phyloP scores from a whole-genome alignment of 2,113 vertebrate genomes.

The Cryptomyrus ogoouensis region DNA sequence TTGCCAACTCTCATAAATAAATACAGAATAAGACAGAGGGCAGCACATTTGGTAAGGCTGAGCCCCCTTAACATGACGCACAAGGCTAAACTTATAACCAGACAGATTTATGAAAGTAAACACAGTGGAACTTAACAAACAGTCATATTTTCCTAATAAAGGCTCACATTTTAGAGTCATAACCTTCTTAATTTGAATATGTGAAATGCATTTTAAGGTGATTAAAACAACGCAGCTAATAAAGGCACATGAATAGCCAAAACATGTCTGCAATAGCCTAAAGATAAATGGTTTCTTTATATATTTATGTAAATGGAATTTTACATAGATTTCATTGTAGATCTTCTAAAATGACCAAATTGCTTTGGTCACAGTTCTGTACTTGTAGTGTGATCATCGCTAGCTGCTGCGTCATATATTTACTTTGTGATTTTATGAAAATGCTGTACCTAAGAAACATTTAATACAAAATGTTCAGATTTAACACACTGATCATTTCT shows the following conservation, averaged over 20 bases:
- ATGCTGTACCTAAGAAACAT: neutral
- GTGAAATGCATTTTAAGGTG: neutral
- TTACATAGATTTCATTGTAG: constrained; percentile 37
- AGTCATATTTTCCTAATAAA: neutral
- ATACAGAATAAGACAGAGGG: constrained; percentile 12
- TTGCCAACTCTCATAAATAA: constrained; percentile 78
- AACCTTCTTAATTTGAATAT: neutral
- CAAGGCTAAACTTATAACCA: neutral
- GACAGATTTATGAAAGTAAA: neutral
- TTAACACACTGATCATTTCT: neutral
- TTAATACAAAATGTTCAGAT: neutral
- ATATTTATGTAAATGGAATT: neutral
- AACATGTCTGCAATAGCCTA: neutral
- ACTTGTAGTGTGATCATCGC: constrained; percentile 64
- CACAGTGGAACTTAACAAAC: neutral
- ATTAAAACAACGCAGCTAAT: neutral
- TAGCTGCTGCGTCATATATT: constrained; percentile 44
- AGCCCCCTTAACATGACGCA: constrained; percentile 51
- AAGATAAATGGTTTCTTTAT: neutral
- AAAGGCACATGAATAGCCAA: neutral
- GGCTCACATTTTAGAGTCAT: neutral
- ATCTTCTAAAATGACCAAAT: constrained; percentile 62
- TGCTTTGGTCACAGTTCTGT: constrained; percentile 64
- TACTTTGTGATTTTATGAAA: neutral
- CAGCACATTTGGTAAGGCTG: constrained; percentile 25